Evolutionary conservation across 2,888 invertebrate genomes (phyloP).

Genomic region (Yponomeuta sedellus): DNA sequence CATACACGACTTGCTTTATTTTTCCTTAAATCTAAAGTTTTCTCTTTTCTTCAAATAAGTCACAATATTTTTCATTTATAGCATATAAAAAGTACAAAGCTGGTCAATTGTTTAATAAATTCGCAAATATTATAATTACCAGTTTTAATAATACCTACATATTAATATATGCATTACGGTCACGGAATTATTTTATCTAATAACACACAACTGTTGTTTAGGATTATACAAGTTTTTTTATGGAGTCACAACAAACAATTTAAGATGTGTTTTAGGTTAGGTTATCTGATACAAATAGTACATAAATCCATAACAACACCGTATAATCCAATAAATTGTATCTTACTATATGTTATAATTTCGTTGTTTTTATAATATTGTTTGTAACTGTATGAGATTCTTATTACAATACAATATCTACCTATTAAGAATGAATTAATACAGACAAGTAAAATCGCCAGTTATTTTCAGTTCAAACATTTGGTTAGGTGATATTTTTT

Average conservation of each 20-base stretch:
- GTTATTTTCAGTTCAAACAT: no score
- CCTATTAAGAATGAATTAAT: not conserved
- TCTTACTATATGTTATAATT: not conserved
- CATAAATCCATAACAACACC: no score
- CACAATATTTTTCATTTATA: not conserved
- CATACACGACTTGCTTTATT: not conserved
- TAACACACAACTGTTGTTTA: not conserved
- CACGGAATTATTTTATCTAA: constrained; percentile 5
- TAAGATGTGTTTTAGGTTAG: not conserved
- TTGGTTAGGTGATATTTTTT: no score
- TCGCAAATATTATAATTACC: constrained; percentile 2
- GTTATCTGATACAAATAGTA: not conserved
- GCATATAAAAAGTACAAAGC: constrained; percentile 10
- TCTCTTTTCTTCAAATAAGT: constrained; percentile 16
- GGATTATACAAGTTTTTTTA: constrained; percentile 2
- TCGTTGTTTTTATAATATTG: constrained; percentile 3
- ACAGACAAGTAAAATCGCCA: constrained; percentile 14
- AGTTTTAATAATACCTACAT: no score
- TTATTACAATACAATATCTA: not conserved
- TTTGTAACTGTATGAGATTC: constrained; percentile 1
- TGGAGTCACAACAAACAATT: not conserved
- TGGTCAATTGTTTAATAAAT: constrained; percentile 1
- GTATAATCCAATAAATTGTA: not conserved
- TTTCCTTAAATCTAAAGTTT: constrained; percentile 16
- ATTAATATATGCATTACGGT: not conserved